Percentiles rank a stretch among this genome's conserved stretches.
phyloP scores from a whole-genome alignment of 30 jellyfish, hydroid and myxozoan genomes.

The Chrysaora quinquecirrha region DNA sequence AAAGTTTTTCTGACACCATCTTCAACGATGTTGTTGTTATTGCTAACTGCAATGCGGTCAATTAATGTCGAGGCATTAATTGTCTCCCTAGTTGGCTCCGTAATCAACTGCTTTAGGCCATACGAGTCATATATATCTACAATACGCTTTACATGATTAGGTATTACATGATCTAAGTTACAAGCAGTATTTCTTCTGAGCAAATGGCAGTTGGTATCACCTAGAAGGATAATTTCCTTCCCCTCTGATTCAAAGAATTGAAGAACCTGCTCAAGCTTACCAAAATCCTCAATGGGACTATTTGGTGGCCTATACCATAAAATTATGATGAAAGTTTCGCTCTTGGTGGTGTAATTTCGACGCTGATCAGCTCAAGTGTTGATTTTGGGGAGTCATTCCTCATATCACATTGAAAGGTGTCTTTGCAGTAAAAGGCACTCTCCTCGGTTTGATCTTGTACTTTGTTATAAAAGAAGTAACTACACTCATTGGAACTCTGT shows the following conservation, averaged over 20 bases:
- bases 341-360: background rate
- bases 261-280: background rate
- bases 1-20: background rate
- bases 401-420: background rate
- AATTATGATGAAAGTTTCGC: background rate
- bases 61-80: too few relatives aligned
- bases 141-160: background rate
- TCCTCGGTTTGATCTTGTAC: too few relatives aligned
- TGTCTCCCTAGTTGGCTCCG: too few relatives aligned
- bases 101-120: background rate
- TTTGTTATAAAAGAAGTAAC: too few relatives aligned
- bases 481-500: too few relatives aligned
- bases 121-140: background rate
- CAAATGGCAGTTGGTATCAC: background rate
- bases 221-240: background rate
- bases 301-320: background rate
- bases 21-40: background rate
- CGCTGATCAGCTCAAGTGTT: background rate
- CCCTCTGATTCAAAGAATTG: background rate
- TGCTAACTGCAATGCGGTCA: too few relatives aligned
- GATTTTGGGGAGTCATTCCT: background rate
- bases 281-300: background rate
- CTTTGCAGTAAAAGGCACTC: conserved; percentile 1
- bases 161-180: background rate
- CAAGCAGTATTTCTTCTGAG: background rate